These are phyloP conservation scores for Mus musculus DNA, from an alignment of 2,113 vertebrate species.

Conservation along the genomic window DNA sequence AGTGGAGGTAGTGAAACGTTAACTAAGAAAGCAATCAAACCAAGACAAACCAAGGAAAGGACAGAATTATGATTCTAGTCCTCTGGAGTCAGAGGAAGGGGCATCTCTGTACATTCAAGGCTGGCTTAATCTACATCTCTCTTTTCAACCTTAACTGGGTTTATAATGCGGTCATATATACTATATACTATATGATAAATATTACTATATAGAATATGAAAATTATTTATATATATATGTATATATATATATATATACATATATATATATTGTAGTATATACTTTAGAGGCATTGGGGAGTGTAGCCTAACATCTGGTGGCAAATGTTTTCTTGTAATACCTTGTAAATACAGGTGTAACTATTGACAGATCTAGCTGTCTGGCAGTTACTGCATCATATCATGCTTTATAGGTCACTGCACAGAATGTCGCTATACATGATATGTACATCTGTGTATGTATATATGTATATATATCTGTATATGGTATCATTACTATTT, in stretches of 20 bases:
- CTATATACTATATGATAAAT: not conserved
- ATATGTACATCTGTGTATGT: not conserved
- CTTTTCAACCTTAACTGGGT: not conserved
- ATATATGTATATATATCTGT: not conserved
- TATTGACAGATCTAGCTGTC: not conserved
- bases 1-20: not conserved
- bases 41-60: not conserved
- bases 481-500: not conserved
- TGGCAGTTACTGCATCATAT: not conserved
- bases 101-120: not conserved
- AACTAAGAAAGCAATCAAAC: not conserved
- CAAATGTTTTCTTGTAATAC: not conserved
- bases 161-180: not conserved
- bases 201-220: not conserved
- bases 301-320: not conserved
- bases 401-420: not conserved
- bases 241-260: too few relatives aligned
- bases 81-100: not conserved
- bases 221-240: too few relatives aligned
- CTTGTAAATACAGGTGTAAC: constrained; percentile 1
- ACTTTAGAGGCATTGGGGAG: not conserved
- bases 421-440: not conserved
- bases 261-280: too few relatives aligned
- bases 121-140: not conserved
- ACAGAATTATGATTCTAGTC: not conserved